Evolutionary conservation across 1,140 invertebrate species (phyloP).

Genomic region (Caenorhabditis inopinata): DNA sequence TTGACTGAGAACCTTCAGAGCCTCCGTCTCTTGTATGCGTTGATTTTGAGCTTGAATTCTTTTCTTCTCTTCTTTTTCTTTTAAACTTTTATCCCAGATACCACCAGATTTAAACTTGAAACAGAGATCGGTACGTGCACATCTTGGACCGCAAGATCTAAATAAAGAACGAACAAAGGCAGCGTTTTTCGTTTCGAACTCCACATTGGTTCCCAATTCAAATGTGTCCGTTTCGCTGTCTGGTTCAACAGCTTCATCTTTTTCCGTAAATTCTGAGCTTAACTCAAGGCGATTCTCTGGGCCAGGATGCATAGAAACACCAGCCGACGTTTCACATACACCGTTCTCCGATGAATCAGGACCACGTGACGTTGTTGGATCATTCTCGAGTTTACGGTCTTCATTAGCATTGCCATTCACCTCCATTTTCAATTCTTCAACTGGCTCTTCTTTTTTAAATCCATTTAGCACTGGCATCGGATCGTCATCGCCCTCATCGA

Average conservation of each 20-base stretch:
- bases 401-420: neutral
- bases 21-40: neutral
- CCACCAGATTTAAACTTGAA: neutral
- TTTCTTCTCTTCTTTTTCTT: neutral
- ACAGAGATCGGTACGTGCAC: neutral
- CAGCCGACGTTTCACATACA: no score
- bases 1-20: neutral
- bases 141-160: neutral
- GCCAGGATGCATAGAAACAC: neutral
- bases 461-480: conserved; percentile 20
- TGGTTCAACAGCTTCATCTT: neutral
- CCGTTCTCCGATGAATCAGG: neutral
- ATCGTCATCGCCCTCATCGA: conserved; percentile 12
- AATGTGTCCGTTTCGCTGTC: neutral
- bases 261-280: neutral
- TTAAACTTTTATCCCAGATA: neutral
- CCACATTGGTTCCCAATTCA: neutral
- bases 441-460: conserved; percentile 9
- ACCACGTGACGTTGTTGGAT: neutral
- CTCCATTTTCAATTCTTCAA: neutral
- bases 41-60: neutral
- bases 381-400: neutral
- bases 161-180: neutral
- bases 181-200: neutral
- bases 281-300: neutral